A percentile compares a stretch with the other conserved stretches of the same genome.
Conservation (phyloP, 2,113 vertebrate species). For the Carettochelys insculpta region DNA sequence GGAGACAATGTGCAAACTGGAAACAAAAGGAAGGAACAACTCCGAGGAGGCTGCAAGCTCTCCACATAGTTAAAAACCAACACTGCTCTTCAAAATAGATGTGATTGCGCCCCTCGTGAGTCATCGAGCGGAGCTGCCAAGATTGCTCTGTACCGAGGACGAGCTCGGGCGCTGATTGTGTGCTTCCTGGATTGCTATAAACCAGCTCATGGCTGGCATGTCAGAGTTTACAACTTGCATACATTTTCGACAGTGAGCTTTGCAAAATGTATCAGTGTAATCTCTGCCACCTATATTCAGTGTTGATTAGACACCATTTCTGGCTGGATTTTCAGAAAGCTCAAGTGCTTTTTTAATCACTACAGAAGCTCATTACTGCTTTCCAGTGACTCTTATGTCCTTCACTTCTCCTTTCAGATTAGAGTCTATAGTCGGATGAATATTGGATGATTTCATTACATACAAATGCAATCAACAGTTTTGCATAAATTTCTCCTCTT, state of each 20-base stretch:
- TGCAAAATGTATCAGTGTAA: constrained; percentile 82
- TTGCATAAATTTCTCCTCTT: constrained; percentile 89
- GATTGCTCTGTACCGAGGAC: constrained; percentile 75
- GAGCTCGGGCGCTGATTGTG: constrained; percentile 76
- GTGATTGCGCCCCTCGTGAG: constrained; percentile 76
- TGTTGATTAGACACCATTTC: constrained; percentile 90
- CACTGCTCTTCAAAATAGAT: constrained; percentile 71
- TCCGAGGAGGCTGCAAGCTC: constrained; percentile 53
- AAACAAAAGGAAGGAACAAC: constrained; percentile 16
- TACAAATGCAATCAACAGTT: constrained; percentile 92
- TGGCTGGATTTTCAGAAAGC: constrained; percentile 86
- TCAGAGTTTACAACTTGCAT: constrained; percentile 79
- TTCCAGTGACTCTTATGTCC: constrained; percentile 93
- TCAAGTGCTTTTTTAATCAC: constrained; percentile 91
- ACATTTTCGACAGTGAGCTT: constrained; percentile 80
- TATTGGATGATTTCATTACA: constrained; percentile 92
- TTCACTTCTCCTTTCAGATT: constrained; percentile 89
- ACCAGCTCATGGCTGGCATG: constrained; percentile 70
- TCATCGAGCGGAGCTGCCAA: constrained; percentile 58
- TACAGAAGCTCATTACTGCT: constrained; percentile 88
- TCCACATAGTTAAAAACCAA: constrained; percentile 55
- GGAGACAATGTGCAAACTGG: rapidly evolving
- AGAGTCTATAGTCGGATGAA: constrained; percentile 88
- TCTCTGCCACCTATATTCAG: constrained; percentile 85
- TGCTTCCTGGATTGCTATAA: constrained; percentile 69